Evolutionary conservation across 2,113 vertebrate species (phyloP), one percentile per base, ranked within the genome.

Genomic region (Clinocottus analis): DNA sequence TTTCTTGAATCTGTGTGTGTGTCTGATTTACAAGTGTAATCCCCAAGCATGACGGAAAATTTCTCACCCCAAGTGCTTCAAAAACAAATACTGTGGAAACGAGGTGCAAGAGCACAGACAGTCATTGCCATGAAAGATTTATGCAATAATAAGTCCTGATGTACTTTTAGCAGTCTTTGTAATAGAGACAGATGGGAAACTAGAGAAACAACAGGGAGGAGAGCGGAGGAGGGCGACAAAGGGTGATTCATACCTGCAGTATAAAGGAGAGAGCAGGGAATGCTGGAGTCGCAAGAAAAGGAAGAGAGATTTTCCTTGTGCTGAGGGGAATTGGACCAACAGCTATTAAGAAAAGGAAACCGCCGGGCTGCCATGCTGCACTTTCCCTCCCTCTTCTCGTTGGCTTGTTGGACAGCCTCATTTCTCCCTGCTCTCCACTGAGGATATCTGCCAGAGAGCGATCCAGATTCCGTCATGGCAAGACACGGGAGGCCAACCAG

Each of bases 241-340:
- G 69, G 81, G 83, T 93, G 91, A 91, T 93, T 91, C 91, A 90
- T 93, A 80, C 85, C 71, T 75, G 72, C 86, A 75, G 79, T 33
- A 49, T 29, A 41, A 68, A 73, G 76, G 35, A 29, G 72, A 77
- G 70, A 88, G 77, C 61, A 72, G 75, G 72, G 80, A 85, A 88
- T 70, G 75, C 87, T 86, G 90, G 85, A 79, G 88, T 82, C 86
- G 85, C 82, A 83, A 88, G 43, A 73, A 65, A 49, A 81, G 82
- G 79, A 85, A 82, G 79, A 70, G 75, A 86, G 58, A 79, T 82
- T 84, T 84, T 85, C 84, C 77, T 62, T 33, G 29, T 78, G 75
- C 69, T 72, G 62, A 58, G 31, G 72, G 84, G 85, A 89, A 72
- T 78, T 82, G 85, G 77, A 88, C 85, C 88, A 89, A 92, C 84